These are phyloP conservation scores for Pelusios castaneus DNA, from an alignment of 2,113 vertebrate species.

Conservation along the genomic window DNA sequence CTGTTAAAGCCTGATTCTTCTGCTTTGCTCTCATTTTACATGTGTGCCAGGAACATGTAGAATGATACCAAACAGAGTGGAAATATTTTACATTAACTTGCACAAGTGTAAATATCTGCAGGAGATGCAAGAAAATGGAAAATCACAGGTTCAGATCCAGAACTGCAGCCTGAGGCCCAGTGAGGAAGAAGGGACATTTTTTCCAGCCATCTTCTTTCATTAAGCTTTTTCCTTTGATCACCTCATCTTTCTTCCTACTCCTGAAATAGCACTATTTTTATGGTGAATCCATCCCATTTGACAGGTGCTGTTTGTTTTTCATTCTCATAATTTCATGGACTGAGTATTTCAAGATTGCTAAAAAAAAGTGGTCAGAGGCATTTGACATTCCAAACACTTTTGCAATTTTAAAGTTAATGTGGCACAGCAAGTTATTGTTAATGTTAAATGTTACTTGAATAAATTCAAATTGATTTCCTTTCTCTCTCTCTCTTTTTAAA, in stretches of 20 bases:
- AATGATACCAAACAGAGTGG: neutral
- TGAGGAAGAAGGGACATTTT: neutral
- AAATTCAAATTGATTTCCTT: neutral
- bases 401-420: neutral
- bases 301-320: neutral
- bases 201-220: neutral
- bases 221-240: neutral
- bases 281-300: neutral
- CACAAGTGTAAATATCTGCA: neutral
- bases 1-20: neutral
- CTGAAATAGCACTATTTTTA: neutral
- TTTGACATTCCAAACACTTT: neutral
- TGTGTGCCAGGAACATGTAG: neutral
- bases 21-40: neutral
- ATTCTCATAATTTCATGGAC: neutral
- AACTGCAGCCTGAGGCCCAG: neutral
- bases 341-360: neutral
- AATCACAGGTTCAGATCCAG: neutral
- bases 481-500: neutral
- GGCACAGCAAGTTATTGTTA: neutral
- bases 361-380: neutral
- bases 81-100: neutral
- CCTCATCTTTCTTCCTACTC: neutral
- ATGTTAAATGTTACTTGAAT: neutral
- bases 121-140: neutral